A percentile compares a stretch with the other conserved stretches of the same genome.
phyloP scores from a whole-genome alignment of 2,797 vertebrate genomes.

The Oreochromis mossambicus region DNA sequence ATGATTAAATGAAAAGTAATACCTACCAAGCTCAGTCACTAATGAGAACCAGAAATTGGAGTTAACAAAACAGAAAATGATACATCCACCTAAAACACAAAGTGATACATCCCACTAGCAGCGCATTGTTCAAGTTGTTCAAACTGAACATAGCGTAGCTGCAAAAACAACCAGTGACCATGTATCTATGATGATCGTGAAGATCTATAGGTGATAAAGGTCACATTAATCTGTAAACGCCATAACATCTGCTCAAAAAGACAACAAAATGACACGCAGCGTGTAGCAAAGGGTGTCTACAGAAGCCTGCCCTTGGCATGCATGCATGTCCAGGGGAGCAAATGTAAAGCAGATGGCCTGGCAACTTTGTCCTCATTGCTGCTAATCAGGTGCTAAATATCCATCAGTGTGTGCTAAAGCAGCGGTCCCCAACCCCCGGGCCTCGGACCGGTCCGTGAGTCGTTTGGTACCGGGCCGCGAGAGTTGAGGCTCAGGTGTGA shows the following conservation, averaged over 20 bases:
- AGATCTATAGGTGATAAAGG: background rate
- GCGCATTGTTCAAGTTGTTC: background rate
- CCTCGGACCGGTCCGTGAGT: too few relatives aligned
- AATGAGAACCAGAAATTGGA: background rate
- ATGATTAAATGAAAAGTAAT: conserved; percentile 14
- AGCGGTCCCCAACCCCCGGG: too few relatives aligned
- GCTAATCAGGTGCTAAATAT: conserved; percentile 74
- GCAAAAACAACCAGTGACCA: background rate
- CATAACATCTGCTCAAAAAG: background rate
- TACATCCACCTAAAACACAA: background rate
- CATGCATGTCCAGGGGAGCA: conserved; percentile 41
- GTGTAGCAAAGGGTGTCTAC: background rate
- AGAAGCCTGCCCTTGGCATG: conserved; percentile 54
- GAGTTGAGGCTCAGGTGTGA: too few relatives aligned
- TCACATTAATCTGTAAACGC: background rate
- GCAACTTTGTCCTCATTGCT: conserved; percentile 48
- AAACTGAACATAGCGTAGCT: background rate
- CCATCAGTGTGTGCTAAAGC: conserved; percentile 41
- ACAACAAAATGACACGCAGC: background rate
- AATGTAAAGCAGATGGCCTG: conserved; percentile 73
- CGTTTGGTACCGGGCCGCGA: too few relatives aligned
- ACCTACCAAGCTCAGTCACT: background rate
- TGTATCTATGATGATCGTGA: background rate
- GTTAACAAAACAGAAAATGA: background rate
- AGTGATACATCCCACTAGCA: background rate